Evolutionary conservation across 2,797 vertebrate species (phyloP), one percentile per base, ranked within the genome.

Genomic region (Tympanoctomys barrerae): DNA sequence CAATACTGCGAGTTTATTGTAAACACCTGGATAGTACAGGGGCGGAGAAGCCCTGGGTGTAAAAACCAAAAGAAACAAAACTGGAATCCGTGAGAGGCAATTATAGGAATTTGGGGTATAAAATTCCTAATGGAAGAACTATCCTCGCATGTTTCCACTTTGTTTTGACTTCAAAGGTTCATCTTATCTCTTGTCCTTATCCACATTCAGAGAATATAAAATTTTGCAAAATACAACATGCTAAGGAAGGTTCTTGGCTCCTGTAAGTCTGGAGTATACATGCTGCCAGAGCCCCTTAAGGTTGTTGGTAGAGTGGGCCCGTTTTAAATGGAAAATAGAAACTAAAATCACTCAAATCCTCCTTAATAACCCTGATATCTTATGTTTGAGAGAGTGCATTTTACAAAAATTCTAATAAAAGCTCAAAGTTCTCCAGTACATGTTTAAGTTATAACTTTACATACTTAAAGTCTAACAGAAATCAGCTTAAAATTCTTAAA

Each of bases 1-100:
- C 97, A 96, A 96, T 52, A 36, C 85, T 81, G 1, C 62, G 49
- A 83, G 78, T 94, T 95, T 54, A 54, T 92, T 87, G 0, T 80
- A 96, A 89, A 97, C 93, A 97, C 49, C 61, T 97, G 80, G 77
- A 26, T 97, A 10, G 79, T 97, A 93, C 64, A 97, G 3, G 22
- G 95, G 90, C 84, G 96, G 4, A 97, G 92, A 94, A 77, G 64
- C 1, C 59, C 61, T 57, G n/a, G 21, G 0, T 24, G 96, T 94
- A 93, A 83, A 83, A 89, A 96, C 62, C 46, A 52, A 89, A 89
- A 91, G 54, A 96, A 95, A 95, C 31, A 61, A 46, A 95, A 57
- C 66, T 84, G 28, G 68, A 94, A 70, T 96, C n/a, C 68, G 81
- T 42, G 33, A 61, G 70, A 91, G 11, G 82, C n/a, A 39, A 52